These are phyloP conservation scores for Cepphus grylle DNA, from an alignment of 2,113 vertebrate genomes.

Conservation along the genomic window DNA sequence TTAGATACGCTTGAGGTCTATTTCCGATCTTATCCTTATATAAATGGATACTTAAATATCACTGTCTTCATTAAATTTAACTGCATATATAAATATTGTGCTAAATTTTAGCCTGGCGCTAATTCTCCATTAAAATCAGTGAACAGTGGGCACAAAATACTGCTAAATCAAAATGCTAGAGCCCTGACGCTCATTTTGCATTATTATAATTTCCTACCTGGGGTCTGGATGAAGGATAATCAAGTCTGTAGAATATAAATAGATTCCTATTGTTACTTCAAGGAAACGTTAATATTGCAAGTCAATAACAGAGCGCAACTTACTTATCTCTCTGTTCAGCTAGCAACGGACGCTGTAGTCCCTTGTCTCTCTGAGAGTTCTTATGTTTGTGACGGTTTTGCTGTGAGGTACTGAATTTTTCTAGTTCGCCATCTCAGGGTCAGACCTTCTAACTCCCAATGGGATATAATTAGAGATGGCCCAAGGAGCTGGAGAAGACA, in stretches of 20 bases:
- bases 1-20: background rate
- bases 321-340: background rate
- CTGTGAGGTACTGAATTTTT: background rate
- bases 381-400: background rate
- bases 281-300: conserved; percentile 3
- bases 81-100: conserved; percentile 3
- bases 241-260: conserved; percentile 1
- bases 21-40: background rate
- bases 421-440: background rate
- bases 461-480: conserved; percentile 47
- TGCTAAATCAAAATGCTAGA: conserved; percentile 1
- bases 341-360: background rate
- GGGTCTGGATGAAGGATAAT: background rate
- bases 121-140: background rate
- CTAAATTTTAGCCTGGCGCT: conserved; percentile 3
- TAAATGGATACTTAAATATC: conserved; percentile 23
- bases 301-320: background rate
- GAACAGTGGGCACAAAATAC: background rate
- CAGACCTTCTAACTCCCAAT: background rate
- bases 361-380: background rate
- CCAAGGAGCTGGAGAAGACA: conserved; percentile 46
- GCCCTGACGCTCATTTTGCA: background rate
- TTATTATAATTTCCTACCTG: background rate
- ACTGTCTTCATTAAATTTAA: conserved; percentile 20
- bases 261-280: conserved; percentile 10